phyloP scores from a whole-genome alignment of 1,140 invertebrate species.

The Aphis craccivora region DNA sequence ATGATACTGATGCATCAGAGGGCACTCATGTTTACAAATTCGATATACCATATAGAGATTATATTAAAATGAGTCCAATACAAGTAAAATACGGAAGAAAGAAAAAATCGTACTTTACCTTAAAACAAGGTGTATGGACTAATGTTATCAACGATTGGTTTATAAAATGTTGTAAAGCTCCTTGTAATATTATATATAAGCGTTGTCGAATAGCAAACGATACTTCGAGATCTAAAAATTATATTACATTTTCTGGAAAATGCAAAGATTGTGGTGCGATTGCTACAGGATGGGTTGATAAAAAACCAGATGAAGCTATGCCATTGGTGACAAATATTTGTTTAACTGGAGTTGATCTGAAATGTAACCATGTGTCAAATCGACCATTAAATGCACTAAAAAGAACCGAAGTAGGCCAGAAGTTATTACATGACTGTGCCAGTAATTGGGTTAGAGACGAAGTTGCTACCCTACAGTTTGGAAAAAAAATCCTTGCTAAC shows the following conservation, averaged over 20 bases:
- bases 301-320: neutral
- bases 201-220: constrained; percentile 8
- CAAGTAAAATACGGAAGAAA: constrained; percentile 3
- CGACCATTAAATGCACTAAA: neutral
- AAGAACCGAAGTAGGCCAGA: neutral
- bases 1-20: neutral
- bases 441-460: neutral
- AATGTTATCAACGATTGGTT: neutral
- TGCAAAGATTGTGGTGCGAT: neutral
- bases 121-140: constrained; percentile 15
- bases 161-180: neutral
- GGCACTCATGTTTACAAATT: neutral
- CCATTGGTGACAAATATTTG: neutral
- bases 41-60: neutral
- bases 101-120: neutral
- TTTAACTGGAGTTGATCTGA: neutral
- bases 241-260: neutral
- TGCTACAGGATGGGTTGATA: constrained; percentile 16
- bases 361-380: neutral
- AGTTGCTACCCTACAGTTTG: neutral
- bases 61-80: neutral
- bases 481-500: neutral
- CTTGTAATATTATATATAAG: neutral
- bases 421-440: neutral
- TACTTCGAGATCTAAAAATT: neutral